Evolutionary conservation across 2,113 vertebrate genomes (phyloP).

Genomic region (Pogonocichla stellata): DNA sequence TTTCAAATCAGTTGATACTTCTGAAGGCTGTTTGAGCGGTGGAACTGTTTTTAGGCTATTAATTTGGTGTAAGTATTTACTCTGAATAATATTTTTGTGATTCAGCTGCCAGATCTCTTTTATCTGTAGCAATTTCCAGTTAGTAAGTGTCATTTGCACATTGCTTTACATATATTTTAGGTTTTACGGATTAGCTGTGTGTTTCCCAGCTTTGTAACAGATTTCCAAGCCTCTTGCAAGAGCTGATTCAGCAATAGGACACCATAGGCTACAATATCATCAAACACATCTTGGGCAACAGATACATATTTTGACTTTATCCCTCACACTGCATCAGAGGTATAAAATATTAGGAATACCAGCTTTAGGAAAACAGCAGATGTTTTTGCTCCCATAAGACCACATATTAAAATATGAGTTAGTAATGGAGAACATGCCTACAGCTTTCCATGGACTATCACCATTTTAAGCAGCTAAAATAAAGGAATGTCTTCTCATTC

Average conservation of each 20-base stretch:
- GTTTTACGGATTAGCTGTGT: not conserved
- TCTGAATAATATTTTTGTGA: slow-evolving; percentile 11
- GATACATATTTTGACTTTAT: not conserved
- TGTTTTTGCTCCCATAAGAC: not conserved
- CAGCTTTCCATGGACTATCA: not conserved
- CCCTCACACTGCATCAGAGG: not conserved
- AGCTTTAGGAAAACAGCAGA: not conserved
- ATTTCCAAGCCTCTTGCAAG: not conserved
- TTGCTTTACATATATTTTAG: slow-evolving; percentile 4
- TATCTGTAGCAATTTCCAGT: not conserved
- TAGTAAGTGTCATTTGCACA: slow-evolving; percentile 27
- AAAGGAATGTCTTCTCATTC: not conserved
- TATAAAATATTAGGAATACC: not conserved
- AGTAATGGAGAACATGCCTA: not conserved
- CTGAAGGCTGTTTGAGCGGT: not conserved
- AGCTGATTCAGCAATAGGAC: slow-evolving; percentile 36
- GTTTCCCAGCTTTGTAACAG: slow-evolving; percentile 25
- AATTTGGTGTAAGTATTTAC: slow-evolving; percentile 12
- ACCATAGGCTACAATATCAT: not conserved
- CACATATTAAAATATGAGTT: not conserved
- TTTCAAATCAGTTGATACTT: not conserved
- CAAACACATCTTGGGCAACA: not conserved
- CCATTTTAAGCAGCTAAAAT: not conserved
- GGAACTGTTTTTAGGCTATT: not conserved
- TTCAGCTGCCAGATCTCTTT: slow-evolving; percentile 31